These are phyloP conservation scores for Symphodus melops DNA, from an alignment of 2,113 vertebrate genomes.

Conservation along the genomic window DNA sequence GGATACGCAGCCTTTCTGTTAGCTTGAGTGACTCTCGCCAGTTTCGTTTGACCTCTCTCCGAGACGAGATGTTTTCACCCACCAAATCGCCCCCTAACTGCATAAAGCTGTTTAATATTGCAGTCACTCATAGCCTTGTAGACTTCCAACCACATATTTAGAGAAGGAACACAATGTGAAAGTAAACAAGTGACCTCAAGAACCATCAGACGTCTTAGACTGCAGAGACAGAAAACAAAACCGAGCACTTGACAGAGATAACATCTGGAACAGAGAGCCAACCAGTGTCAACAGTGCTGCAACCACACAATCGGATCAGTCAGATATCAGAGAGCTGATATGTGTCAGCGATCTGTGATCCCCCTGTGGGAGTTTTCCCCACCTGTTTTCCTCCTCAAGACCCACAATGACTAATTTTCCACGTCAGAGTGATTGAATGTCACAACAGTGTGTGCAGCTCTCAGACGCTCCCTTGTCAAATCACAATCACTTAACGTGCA, in stretches of 20 bases:
- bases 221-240: not conserved
- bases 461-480: conserved; percentile 32
- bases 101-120: conserved; percentile 20
- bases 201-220: not conserved
- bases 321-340: conserved; percentile 63
- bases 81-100: conserved; percentile 21
- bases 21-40: conserved; percentile 13
- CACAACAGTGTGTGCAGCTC: conserved; percentile 57
- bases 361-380: conserved; percentile 51
- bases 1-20: conserved; percentile 31
- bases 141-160: not conserved
- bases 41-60: conserved; percentile 35
- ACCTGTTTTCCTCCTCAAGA: conserved; percentile 36
- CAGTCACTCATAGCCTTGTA: not conserved
- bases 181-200: not conserved
- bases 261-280: conserved; percentile 57
- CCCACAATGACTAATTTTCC: conserved; percentile 62
- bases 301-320: conserved; percentile 63
- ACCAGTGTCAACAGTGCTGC: conserved; percentile 52
- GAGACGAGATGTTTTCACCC: conserved; percentile 28
- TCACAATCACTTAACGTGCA: conserved; percentile 36
- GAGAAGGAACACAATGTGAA: not conserved
- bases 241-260: conserved; percentile 44
- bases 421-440: conserved; percentile 69
- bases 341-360: conserved; percentile 67